Base-by-base conservation (phyloP, 2,797 vertebrate genomes). In the Liasis olivaceus region DNA sequence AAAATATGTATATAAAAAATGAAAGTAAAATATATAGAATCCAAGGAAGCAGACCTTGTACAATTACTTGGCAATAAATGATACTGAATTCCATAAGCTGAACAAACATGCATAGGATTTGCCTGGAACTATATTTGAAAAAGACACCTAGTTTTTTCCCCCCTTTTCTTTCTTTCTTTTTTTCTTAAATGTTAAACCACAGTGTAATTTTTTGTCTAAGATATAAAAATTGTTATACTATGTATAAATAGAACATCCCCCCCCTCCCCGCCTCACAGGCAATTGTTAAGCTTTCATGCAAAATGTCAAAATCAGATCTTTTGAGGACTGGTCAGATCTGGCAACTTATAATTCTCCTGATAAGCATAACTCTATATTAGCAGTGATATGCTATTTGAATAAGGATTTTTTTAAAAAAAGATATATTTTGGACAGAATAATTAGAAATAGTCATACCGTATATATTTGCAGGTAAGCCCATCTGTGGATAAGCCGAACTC, bases 281-380 rank as follows among this genome's bases (percentile, higher is more conserved):
- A 15, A 9, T 62, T 64, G 87, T 28, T 42, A 47, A 24, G 36
- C 36, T 63, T 88, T 42, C 0, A 6, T 87, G 11, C 3, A 2
- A 11, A 90, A 90, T 0, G 0, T 59, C 47, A 91, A 64, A 88
- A 90, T 84, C n/a, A 93, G 91, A 94, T 66, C 0, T 31, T 86
- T 26, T 72, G 1, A 88, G 72, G 1, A 60, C 36, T 85, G 9
- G n/a, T 2, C 17, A 63, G 28, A 42, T 51, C 60, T 0, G 91
- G 86, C 90, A 93, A 17, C 5, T 22, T 0, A 0, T 31, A 84
- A 62, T 58, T 28, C 24, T 77, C 92, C 62, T 90, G 72, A 31
- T 4, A 12, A 28, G 93, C 0, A 72, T 2, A 56, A 86, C 28
- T 2, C 91, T 72, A 59, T 86, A 86, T 14, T 56, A 84, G 36